A percentile compares a stretch with the other conserved stretches of the same genome.
These are phyloP conservation scores for Pandemis corylana DNA, from an alignment of 2,888 invertebrate genomes.

Conservation along the genomic window DNA sequence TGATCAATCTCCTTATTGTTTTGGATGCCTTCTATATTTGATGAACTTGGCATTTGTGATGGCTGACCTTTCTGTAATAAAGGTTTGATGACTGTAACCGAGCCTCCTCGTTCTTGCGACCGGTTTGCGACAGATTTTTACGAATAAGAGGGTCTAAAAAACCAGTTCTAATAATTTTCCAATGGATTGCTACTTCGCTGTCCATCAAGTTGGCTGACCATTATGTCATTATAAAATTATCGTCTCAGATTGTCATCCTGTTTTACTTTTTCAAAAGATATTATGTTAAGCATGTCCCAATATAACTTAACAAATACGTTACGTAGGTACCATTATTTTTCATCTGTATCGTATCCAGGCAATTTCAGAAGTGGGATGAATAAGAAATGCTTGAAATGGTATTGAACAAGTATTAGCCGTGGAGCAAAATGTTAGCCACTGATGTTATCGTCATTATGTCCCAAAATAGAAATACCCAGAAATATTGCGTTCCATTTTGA, in stretches of 20 bases:
- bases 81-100: conserved; percentile 26
- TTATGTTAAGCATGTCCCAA: too few species aligned
- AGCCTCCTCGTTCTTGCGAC: conserved; percentile 1
- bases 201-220: neutral
- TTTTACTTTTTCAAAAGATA: too few species aligned
- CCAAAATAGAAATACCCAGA: neutral
- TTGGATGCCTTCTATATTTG: conserved; percentile 50
- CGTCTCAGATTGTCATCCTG: too few species aligned
- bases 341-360: too few species aligned
- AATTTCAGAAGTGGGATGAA: neutral
- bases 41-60: conserved; percentile 50
- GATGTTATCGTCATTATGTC: neutral
- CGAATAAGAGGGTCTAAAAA: neutral
- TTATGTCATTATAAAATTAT: neutral
- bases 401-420: too few species aligned
- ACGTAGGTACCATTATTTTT: too few species aligned
- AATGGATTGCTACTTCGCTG: neutral
- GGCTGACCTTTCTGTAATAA: conserved; percentile 47
- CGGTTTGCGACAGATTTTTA: neutral
- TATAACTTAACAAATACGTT: too few species aligned
- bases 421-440: too few species aligned
- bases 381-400: neutral
- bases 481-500: neutral
- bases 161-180: neutral
- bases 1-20: conserved; percentile 67